These are phyloP conservation scores for Lethenteron reissneri DNA, from an alignment of 2,113 vertebrate genomes.

Conservation along the genomic window DNA sequence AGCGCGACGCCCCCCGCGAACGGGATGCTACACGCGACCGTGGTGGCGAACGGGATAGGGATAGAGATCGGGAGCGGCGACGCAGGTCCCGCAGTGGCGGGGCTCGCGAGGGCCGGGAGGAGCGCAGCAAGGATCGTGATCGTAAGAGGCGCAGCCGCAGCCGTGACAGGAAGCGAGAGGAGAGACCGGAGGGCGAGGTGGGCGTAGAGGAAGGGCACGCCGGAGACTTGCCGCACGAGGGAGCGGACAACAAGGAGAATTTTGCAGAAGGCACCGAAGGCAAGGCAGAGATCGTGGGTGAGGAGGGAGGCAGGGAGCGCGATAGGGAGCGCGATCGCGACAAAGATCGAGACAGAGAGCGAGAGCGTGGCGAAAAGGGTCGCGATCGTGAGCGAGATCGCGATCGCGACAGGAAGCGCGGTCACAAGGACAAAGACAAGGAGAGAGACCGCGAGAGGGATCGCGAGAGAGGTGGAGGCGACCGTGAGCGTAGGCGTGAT, in stretches of 20 bases:
- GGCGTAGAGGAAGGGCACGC: slow-evolving; percentile 20
- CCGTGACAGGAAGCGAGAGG: slow-evolving; percentile 24
- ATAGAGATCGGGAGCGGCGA: slow-evolving; percentile 20
- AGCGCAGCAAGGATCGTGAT: slow-evolving; percentile 16
- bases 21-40: not conserved
- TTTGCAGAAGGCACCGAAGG: slow-evolving; percentile 12
- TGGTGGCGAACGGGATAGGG: no score
- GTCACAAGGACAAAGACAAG: slow-evolving; percentile 29
- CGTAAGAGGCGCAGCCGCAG: slow-evolving; percentile 29
- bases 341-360: slow-evolving; percentile 32
- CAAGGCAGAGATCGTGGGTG: slow-evolving; percentile 25
- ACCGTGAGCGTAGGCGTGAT: slow-evolving; percentile 17
- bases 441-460: slow-evolving; percentile 29
- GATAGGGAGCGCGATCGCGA: slow-evolving; percentile 36
- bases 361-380: slow-evolving; percentile 16
- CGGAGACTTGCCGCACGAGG: slow-evolving; percentile 22
- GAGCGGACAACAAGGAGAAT: slow-evolving; percentile 14
- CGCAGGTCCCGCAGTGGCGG: slow-evolving; percentile 31
- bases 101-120: slow-evolving; percentile 12
- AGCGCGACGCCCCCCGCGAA: slow-evolving; percentile 16
- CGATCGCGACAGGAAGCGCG: slow-evolving; percentile 20
- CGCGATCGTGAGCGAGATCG: slow-evolving; percentile 23
- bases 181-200: slow-evolving; percentile 26
- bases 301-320: slow-evolving; percentile 23
- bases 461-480: slow-evolving; percentile 27